Percentiles rank a stretch among this genome's conserved stretches.
Conservation (phyloP, 2,797 vertebrate genomes). For the Varecia variegata region DNA sequence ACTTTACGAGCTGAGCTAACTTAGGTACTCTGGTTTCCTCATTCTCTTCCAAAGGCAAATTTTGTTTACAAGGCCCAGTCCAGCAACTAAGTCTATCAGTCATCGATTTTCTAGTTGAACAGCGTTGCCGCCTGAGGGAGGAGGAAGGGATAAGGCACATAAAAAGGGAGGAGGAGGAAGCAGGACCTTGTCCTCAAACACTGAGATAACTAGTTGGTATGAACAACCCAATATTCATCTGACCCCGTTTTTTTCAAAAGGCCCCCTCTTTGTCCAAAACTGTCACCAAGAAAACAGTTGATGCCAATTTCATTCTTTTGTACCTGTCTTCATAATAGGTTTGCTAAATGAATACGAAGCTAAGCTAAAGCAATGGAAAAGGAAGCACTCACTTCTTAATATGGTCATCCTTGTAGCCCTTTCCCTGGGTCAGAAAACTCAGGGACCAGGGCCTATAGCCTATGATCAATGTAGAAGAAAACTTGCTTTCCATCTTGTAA, state of each 20-base stretch:
- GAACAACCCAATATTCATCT: neutral
- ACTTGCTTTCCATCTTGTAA: neutral
- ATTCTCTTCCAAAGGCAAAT: constrained; percentile 40
- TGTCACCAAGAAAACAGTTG: neutral
- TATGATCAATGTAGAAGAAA: neutral
- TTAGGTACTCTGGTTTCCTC: neutral
- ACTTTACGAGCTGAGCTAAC: neutral
- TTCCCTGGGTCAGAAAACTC: neutral
- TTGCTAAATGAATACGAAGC: neutral
- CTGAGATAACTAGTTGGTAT: neutral
- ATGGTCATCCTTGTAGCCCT: neutral
- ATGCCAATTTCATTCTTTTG: neutral
- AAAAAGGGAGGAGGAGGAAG: neutral
- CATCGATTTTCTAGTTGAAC: constrained; percentile 55
- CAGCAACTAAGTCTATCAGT: neutral
- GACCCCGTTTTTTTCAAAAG: neutral
- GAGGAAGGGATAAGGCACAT: neutral
- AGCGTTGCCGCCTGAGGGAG: neutral
- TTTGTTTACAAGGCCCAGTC: constrained; percentile 37
- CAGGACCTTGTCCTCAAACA: neutral
- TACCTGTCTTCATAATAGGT: neutral
- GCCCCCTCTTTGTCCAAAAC: neutral
- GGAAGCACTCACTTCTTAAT: neutral
- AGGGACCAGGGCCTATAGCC: neutral
- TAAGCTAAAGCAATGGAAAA: neutral